phyloP scores from a whole-genome alignment of 2,888 invertebrate species.

The Agrenia bidenticulata region DNA sequence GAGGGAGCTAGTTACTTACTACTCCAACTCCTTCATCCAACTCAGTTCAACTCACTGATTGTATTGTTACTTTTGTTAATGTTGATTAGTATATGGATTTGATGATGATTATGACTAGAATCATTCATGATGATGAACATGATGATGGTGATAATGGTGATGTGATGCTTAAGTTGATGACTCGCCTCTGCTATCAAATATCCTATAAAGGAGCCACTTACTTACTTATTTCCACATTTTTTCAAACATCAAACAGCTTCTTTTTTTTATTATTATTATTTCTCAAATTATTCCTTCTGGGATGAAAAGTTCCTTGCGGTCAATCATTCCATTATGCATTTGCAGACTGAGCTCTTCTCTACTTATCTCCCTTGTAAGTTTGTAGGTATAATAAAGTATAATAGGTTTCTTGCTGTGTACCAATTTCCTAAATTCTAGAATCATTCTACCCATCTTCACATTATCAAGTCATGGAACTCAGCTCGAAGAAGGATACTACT shows the following conservation, averaged over 20 bases:
- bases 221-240: neutral
- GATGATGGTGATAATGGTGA: constrained; percentile 37
- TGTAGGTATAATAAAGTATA: neutral
- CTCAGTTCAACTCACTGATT: neutral
- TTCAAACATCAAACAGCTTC: neutral
- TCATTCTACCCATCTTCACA: neutral
- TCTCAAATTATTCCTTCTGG: neutral
- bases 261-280: neutral
- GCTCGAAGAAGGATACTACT: too few species aligned
- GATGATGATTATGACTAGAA: neutral
- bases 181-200: constrained; percentile 30
- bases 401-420: neutral
- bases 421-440: constrained; percentile 11
- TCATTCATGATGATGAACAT: constrained; percentile 13
- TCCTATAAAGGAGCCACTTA: neutral
- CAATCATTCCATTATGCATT: constrained; percentile 3
- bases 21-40: too few species aligned
- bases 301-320: neutral
- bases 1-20: too few species aligned
- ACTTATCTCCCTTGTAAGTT: neutral
- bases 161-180: constrained; percentile 37
- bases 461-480: too few species aligned
- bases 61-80: constrained; percentile 4
- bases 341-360: neutral
- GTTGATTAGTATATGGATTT: constrained; percentile 6